Base-by-base conservation (phyloP, 2,113 vertebrate species). In the Cynoglossus semilaevis region DNA sequence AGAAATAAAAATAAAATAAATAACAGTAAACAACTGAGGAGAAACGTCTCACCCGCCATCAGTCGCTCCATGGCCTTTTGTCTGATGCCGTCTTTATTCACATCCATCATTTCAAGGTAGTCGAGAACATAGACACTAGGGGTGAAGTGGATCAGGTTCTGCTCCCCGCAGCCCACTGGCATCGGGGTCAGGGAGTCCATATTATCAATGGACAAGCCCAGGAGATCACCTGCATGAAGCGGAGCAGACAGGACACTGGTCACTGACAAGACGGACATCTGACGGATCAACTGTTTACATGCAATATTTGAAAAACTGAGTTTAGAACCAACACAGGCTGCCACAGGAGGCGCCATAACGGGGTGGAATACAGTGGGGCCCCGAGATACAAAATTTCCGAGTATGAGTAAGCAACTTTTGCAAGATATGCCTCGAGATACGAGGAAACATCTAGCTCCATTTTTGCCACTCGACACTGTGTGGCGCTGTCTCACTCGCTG, bases 111-210 rank as follows among this genome's bases (percentile, higher is more conserved):
- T 15, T 70, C 87, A 82, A 96, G 74, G 61, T 96, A 97, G 83
- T 93, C 88, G 76, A 93, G 82, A 77, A 96, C 18, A 68, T 93
- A 97, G 70, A 96, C 77, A 72, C 91, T 92, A 1, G 94, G 93
- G 82, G 93, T 94, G 84, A 97, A 94, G 81, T 87, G 88, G 45
- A 96, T 90, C 92, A 96, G 94, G 81, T 95, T 98, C 87, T 96
- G 94, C 84, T 96, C 94, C 52, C 94, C 95, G 9, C 93, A 95
- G 11, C 93, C 94, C 42, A 90, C 82, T 40, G 95, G 95, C 82
- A 94, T 85, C 70, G 89, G 87, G 68, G 96, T 89, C 69, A 96
- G 55, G 0, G 88, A 91, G 0, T 90, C 88, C 74, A 96, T 67
- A 38, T 87, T 89, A 2, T 44, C 79, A 61, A 94, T 91, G 41